Base-by-base conservation (phyloP, 2,113 vertebrate genomes). In the Hemiprocne comata region DNA sequence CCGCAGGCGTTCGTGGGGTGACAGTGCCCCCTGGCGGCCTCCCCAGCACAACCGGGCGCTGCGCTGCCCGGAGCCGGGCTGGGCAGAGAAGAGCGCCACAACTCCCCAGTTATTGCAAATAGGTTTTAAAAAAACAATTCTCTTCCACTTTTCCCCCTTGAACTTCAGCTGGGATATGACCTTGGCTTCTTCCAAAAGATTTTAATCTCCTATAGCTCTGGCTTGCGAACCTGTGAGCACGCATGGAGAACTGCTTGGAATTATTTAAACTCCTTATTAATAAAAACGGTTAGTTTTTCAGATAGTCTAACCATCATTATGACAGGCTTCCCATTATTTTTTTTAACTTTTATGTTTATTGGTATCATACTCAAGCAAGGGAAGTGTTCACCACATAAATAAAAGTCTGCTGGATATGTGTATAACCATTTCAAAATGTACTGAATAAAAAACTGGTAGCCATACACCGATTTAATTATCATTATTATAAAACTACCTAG, bases 1-100 rank as follows among this genome's bases (percentile, higher is more conserved):
- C 48, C 15, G 16, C 7, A 6, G 8, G 74, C 33, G 95, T 97
- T 86, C 54, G 80, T 65, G 75, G 89, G 87, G 91, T 67, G 96
- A 97, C 93, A 98, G 96, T 85, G 94, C 97, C 97, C 96, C 96
- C 98, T 97, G 95, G n/a, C 79, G 15, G 17, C 38, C 10, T 31
- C 58, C 67, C 28, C 9, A 3, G 29, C 72, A 19, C 46, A 17
- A 7, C 19, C 46, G 17, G 80, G 76, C 58, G 38, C 70, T 93
- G 72, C 57, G 87, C 91, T 61, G 91, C 96, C 98, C 97, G 95
- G 87, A 91, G 97, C 21, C 16, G 8, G 11, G 9, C 44, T 8
- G 31, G 14, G 33, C 26, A 65, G 95, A 58, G 94, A 96, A 58
- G 94, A 96, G 92, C 82, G 40, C 40, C 40, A 42, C 40, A 42